A percentile compares a stretch with the other conserved stretches of the same genome.
phyloP scores from a whole-genome alignment of 2,888 invertebrate species.

The Phaonia tiefii region DNA sequence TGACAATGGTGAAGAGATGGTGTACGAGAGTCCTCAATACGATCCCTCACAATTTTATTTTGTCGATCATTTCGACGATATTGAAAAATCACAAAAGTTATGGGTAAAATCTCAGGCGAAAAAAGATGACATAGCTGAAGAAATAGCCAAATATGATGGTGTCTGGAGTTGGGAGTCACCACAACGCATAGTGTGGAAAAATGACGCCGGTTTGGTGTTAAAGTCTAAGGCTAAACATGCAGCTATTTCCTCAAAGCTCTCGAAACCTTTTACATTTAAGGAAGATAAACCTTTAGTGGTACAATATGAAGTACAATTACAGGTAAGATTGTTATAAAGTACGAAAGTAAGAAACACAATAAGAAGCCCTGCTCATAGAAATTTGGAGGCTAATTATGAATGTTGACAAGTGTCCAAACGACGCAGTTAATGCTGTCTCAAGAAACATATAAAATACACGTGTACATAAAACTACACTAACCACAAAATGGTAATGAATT shows the following conservation, averaged over 20 bases:
- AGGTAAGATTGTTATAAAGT: constrained; percentile 80
- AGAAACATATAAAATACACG: too few relatives aligned
- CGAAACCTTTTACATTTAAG: constrained; percentile 89
- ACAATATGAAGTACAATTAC: constrained; percentile 95
- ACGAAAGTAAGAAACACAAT: too few relatives aligned
- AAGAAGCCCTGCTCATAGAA: too few relatives aligned
- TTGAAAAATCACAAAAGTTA: constrained; percentile 85
- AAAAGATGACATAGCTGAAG: constrained; percentile 93
- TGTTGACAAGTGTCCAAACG: too few relatives aligned
- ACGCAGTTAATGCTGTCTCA: background rate
- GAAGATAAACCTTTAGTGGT: constrained; percentile 90
- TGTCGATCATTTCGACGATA: constrained; percentile 93
- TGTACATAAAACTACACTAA: too few relatives aligned
- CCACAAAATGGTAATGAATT: constrained; percentile 4
- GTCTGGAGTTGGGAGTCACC: constrained; percentile 87
- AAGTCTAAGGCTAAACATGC: constrained; percentile 98
- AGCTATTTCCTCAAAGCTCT: constrained; percentile 91
- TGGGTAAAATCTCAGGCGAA: constrained; percentile 96
- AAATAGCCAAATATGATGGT: constrained; percentile 97
- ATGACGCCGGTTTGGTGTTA: constrained; percentile 93
- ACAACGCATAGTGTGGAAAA: constrained; percentile 87
- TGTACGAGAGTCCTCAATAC: constrained; percentile 87
- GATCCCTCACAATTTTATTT: constrained; percentile 86
- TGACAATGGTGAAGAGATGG: constrained; percentile 72
- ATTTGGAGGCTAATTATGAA: too few relatives aligned